Evolutionary conservation across 2,888 invertebrate genomes (phyloP).

Genomic region (Amphipyra berbera): DNA sequence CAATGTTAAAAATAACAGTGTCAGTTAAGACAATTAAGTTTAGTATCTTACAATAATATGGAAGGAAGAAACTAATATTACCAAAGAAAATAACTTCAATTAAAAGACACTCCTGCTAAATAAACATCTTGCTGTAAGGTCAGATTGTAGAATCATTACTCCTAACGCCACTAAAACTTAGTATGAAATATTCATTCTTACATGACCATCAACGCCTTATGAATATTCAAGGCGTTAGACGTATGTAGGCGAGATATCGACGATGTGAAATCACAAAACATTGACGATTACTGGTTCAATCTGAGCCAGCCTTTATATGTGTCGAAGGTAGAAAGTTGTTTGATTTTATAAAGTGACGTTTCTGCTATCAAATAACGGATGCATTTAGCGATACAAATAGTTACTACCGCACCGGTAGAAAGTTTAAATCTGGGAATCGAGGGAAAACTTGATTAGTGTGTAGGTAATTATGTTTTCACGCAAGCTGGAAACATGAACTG

Average conservation of each 20-base stretch:
- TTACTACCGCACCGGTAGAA: constrained; percentile 19
- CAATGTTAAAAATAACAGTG: no score
- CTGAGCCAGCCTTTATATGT: constrained; percentile 12
- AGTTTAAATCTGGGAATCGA: constrained; percentile 43
- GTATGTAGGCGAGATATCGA: constrained; percentile 26
- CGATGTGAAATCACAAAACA: constrained; percentile 21
- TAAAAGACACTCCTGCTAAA: no score
- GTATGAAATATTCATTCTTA: constrained; percentile 1
- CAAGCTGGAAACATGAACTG: constrained; percentile 22
- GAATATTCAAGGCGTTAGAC: constrained; percentile 8
- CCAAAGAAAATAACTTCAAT: no score
- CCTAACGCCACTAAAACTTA: neutral
- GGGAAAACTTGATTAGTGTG: constrained; percentile 22
- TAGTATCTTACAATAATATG: no score
- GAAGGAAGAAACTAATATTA: no score
- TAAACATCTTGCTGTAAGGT: neutral
- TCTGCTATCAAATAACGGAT: constrained; percentile 10
- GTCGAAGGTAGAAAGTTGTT: constrained; percentile 29
- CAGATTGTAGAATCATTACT: neutral
- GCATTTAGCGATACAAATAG: neutral
- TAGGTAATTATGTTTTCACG: constrained; percentile 39
- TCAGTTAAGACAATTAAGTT: no score
- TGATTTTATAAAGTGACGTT: constrained; percentile 4
- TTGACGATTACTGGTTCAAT: constrained; percentile 18
- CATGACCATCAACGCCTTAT: neutral